Base-by-base conservation (phyloP, 23 tunicate species). In the Aplidium turbinatum region DNA sequence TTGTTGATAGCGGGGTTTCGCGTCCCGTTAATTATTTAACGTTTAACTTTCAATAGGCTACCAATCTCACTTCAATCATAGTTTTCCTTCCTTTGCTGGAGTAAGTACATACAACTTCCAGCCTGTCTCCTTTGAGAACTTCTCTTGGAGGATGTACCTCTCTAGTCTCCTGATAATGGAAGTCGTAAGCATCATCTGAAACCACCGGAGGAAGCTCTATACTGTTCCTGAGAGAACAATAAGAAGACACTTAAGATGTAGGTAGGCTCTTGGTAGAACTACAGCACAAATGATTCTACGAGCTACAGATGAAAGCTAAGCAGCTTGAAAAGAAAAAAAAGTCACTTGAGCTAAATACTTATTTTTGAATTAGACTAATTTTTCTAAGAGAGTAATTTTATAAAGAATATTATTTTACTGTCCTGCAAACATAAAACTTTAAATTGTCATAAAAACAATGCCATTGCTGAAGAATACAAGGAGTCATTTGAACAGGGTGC, bases 91-190 rank as follows among this genome's bases (percentile, higher is more conserved):
- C 76, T 5, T 20, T 3, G 25, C 19, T 84, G 13, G 57, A 31
- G 48, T 76, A 84, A 50, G 45, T 62, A 38, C 90, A 84, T 3
- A 38, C 70, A 0, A 55, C 25, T 31, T 53, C 35, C 3, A 84
- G 53, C 1, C 50, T 20, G 38, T 84, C 90, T 29, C 82, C 78
- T n/a, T 47, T 68, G 38, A n/a, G 21, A 0, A 84, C 60, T 0
- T 18, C 56, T 38, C 68, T 68, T 0, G 25, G 22, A 3, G 58
- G 68, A 56, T 36, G 32, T 1, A 76, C 35, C 29, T 20, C 22
- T 31, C 81, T 54, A 1, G 72, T 57, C 57, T 76, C 83, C 42
- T 84, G 90, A 32, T 34, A 84, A 47, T 84, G 40, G 78, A 78
- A 76, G 32, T 84, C 90, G 70, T 84, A 84, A 3, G 62, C 11